Conservation (phyloP, 2,888 invertebrate species). For the Cryptus armator region DNA sequence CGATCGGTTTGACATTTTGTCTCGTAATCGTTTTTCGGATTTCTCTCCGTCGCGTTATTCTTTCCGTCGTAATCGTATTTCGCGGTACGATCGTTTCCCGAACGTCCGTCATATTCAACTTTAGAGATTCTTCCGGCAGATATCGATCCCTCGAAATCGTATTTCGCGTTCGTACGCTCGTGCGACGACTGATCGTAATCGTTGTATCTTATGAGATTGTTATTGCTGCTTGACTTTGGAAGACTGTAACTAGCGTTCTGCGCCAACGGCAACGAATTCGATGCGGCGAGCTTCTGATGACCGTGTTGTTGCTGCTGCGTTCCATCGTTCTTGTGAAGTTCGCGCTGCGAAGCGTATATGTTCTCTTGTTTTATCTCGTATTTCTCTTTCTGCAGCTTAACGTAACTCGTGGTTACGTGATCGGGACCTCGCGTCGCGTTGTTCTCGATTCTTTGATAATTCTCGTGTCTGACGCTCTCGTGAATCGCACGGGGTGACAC, state of each 20-base stretch:
- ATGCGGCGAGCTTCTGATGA: constrained; percentile 83
- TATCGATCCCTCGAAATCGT: constrained; percentile 73
- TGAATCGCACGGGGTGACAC: constrained; percentile 80
- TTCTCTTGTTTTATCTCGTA: constrained; percentile 82
- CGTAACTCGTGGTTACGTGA: constrained; percentile 77
- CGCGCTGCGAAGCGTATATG: constrained; percentile 81
- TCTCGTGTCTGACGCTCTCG: constrained; percentile 79
- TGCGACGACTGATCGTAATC: constrained; percentile 78
- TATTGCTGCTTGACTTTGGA: constrained; percentile 80
- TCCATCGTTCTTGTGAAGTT: constrained; percentile 76
- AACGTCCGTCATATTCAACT: constrained; percentile 60
- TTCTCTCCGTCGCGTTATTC: constrained; percentile 50
- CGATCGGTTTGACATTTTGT: constrained; percentile 73
- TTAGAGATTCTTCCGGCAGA: constrained; percentile 47
- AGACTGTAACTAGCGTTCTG: constrained; percentile 80
- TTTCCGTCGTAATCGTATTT: constrained; percentile 64
- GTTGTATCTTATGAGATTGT: constrained; percentile 79
- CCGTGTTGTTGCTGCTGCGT: constrained; percentile 70
- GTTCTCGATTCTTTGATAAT: constrained; percentile 83
- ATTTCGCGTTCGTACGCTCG: constrained; percentile 66
- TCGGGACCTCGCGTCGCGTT: constrained; percentile 82
- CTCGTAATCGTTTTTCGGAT: constrained; percentile 58
- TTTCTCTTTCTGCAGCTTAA: constrained; percentile 82
- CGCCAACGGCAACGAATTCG: constrained; percentile 83
- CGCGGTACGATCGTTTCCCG: constrained; percentile 45